Percentiles rank a stretch among this genome's conserved stretches.
Conservation (phyloP, 1,140 invertebrate species). For the Acyrthosiphon pisum region DNA sequence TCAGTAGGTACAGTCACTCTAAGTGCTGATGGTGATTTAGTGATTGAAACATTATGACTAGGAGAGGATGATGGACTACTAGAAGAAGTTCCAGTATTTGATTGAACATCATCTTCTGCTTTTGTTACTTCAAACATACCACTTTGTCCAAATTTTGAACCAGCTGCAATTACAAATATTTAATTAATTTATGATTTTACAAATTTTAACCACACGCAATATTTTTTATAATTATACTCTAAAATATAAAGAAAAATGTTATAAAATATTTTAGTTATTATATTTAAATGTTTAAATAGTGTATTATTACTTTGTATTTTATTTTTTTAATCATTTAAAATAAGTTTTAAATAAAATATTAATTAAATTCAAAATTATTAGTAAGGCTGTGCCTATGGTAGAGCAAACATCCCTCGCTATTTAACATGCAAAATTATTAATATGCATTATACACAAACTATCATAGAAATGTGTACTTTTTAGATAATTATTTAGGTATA, state of each 20-base stretch:
- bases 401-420: no score
- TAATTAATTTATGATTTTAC: background rate
- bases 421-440: no score
- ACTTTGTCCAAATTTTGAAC: slow-evolving; percentile 90
- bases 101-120: slow-evolving; percentile 80
- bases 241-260: background rate
- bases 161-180: slow-evolving; percentile 65
- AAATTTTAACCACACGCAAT: background rate
- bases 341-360: no score
- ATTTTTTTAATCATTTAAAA: no score
- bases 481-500: no score
- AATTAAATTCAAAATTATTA: no score
- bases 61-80: slow-evolving; percentile 67
- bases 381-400: no score
- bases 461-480: no score
- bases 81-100: slow-evolving; percentile 59
- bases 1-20: slow-evolving; percentile 91
- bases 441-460: no score
- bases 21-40: slow-evolving; percentile 78
- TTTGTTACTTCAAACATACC: slow-evolving; percentile 97
- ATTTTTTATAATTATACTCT: background rate
- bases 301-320: no score
- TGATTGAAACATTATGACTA: slow-evolving; percentile 63
- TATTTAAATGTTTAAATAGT: no score
- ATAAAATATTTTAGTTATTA: background rate